Base-by-base conservation (phyloP, 2,888 invertebrate species). In the Agrilus biguttatus region DNA sequence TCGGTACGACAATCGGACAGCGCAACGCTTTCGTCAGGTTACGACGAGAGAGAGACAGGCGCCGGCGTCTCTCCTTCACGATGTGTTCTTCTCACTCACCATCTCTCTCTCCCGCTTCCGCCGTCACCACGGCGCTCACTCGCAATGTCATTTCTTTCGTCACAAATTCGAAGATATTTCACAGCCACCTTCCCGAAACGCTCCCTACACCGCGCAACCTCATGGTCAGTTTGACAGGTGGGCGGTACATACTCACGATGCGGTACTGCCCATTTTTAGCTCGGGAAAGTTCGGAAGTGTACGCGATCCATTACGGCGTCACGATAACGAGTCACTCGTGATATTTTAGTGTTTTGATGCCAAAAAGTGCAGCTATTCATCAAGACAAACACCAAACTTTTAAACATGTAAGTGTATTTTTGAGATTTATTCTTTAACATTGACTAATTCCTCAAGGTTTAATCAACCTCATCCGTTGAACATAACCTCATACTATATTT, bases 161-260 rank as follows among this genome's bases (percentile, higher is more conserved):
- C 67, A 67, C 61, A 54, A 54, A 56, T 54, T 51, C 54, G 58
- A 60, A 57, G 57, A 59, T 59, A 57, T 61, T 59, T 60, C 58
- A 51, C 51, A 51, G 51, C 51, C 51, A 53, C 51, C 55, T 52
- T 51, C 51, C 52, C 45, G 47, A 45, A 49, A 47, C 51, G 49
- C 51, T 52, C 50, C 49, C 50, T 21, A 57, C 53, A 55, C 53
- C 54, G 64, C 64, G 64, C 65, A 65, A 58, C 61, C 55, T 60
- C 62, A 57, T 56, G 63, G 65, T 63, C 64, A 60, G 53, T 62
- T 62, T 66, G 66, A 66, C 66, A 64, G 62, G 62, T 65, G 65
- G 65, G 65, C 50, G 59, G 48, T 51, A 49, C 49, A 37, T 33
- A 13, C 12, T 39, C 36, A 45, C 55, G 41, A 55, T 61, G 4